phyloP scores from a whole-genome alignment of 2,888 invertebrate species.

The Lymantria monacha region DNA sequence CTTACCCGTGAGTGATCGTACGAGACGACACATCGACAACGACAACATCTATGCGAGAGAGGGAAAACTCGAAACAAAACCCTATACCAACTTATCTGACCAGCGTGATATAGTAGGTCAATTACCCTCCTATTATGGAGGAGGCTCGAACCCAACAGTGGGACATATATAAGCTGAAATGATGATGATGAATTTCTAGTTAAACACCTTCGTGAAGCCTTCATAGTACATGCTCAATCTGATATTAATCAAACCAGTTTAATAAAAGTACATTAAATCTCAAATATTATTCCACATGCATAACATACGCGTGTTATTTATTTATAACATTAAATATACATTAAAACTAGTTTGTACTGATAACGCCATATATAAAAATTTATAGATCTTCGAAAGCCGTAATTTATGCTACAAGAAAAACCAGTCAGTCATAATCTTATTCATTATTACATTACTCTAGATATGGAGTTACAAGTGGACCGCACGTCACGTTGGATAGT shows the following conservation, averaged over 20 bases:
- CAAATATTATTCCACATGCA: neutral
- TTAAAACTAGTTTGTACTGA: slow-evolving; percentile 3
- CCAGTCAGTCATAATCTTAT: slow-evolving; percentile 6
- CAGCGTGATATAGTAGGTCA: no score
- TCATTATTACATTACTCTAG: slow-evolving; percentile 9
- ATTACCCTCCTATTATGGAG: no score
- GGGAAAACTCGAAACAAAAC: no score
- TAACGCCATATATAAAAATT: slow-evolving; percentile 7
- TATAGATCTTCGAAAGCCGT: slow-evolving; percentile 7
- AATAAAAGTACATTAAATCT: neutral
- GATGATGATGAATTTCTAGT: neutral
- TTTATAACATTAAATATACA: slow-evolving; percentile 4
- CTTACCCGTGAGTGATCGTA: no score
- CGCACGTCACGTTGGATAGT: slow-evolving; percentile 38
- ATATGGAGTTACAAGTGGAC: neutral
- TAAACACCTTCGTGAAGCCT: neutral
- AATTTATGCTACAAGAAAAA: slow-evolving; percentile 6
- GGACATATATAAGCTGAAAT: no score
- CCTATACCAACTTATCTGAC: no score
- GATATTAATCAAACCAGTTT: neutral
- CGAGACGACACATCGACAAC: no score
- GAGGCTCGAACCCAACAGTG: no score
- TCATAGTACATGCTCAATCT: neutral
- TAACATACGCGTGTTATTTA: neutral
- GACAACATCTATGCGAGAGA: no score